Conservation (phyloP, 2,888 invertebrate species). For the Augochlorella aurata region DNA sequence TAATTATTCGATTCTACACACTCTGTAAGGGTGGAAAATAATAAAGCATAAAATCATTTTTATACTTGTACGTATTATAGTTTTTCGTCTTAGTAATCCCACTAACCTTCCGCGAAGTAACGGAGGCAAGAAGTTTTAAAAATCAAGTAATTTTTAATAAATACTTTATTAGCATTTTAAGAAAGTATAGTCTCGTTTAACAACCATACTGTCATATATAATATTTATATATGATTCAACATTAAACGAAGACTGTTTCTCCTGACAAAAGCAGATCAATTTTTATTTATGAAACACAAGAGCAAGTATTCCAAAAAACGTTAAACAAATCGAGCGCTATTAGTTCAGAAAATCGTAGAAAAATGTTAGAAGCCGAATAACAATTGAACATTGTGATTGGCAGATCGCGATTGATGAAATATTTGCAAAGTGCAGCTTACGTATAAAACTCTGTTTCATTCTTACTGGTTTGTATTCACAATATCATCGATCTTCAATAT, state of each 20-base stretch:
- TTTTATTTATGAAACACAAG: slow-evolving; percentile 33
- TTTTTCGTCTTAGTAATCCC: not conserved
- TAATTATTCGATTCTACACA: slow-evolving; percentile 39
- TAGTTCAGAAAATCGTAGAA: slow-evolving; percentile 34
- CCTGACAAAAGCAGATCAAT: slow-evolving; percentile 25
- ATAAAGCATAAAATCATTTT: slow-evolving; percentile 61
- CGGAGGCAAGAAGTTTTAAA: not conserved
- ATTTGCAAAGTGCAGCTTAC: slow-evolving; percentile 8
- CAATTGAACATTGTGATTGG: slow-evolving; percentile 11
- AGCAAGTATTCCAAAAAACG: slow-evolving; percentile 10
- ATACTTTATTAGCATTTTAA: not conserved
- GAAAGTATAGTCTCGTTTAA: not conserved
- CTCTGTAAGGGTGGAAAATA: slow-evolving; percentile 33
- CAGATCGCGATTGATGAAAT: slow-evolving; percentile 15
- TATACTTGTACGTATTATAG: slow-evolving; percentile 33
- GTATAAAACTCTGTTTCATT: slow-evolving; percentile 13
- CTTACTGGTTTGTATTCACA: slow-evolving; percentile 85
- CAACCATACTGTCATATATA: not conserved
- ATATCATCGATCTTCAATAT: slow-evolving; percentile 99
- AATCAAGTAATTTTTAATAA: not conserved
- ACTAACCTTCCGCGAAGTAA: not conserved
- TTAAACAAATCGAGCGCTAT: slow-evolving; percentile 29
- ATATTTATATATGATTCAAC: not conserved
- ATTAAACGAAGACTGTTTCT: slow-evolving; percentile 4
- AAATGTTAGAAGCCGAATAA: slow-evolving; percentile 36